These are phyloP conservation scores for Hemichromis elongatus DNA, from an alignment of 2,113 vertebrate genomes.

Conservation along the genomic window DNA sequence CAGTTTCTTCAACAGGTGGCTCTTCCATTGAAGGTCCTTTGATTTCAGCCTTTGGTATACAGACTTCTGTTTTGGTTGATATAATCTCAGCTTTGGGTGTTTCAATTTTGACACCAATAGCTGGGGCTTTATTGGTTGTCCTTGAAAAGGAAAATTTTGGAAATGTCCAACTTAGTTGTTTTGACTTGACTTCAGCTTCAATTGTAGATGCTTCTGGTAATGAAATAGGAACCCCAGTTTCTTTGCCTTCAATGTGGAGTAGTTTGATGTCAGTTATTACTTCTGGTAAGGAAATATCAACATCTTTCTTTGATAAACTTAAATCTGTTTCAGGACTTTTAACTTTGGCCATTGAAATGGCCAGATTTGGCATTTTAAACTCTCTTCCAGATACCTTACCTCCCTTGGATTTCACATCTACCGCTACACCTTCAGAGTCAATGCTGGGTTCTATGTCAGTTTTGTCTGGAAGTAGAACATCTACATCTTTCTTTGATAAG, in stretches of 20 bases:
- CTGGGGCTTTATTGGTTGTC: conserved; percentile 8
- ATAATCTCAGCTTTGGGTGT: conserved; percentile 2
- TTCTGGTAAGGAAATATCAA: conserved; percentile 15
- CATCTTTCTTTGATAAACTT: conserved; percentile 1
- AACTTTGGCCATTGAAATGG: conserved; percentile 20
- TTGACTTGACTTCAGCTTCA: conserved; percentile 10
- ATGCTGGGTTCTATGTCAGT: neutral
- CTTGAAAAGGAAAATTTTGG: conserved; percentile 51
- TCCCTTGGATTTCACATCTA: neutral
- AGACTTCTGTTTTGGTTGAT: conserved; percentile 8
- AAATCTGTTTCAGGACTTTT: conserved; percentile 30
- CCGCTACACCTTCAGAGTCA: neutral
- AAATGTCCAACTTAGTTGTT: conserved; percentile 39
- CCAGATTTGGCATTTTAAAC: conserved; percentile 34
- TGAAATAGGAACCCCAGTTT: neutral
- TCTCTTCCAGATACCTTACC: neutral
- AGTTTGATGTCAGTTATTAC: conserved; percentile 11
- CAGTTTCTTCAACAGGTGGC: neutral
- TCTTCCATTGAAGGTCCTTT: conserved; percentile 3
- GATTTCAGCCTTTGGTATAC: neutral
- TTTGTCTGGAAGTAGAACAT: neutral
- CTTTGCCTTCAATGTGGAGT: conserved; percentile 5
- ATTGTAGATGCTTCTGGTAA: neutral
- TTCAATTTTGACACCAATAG: conserved; percentile 21
- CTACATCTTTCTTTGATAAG: neutral